phyloP scores from a whole-genome alignment of 2,797 vertebrate genomes.

The Periophthalmus magnuspinnatus region DNA sequence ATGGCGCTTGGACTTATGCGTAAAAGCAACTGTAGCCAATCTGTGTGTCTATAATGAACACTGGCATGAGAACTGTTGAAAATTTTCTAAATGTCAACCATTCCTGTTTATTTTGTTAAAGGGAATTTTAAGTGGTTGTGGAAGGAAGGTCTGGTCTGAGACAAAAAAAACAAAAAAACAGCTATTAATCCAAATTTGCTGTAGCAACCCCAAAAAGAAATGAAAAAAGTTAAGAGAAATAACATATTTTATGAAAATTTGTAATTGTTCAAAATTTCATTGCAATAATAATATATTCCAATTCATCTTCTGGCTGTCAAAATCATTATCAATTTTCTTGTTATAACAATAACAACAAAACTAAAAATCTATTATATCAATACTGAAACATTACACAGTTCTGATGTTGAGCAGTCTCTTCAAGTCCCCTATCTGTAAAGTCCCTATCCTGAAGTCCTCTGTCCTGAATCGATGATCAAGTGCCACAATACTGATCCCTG shows the following conservation, averaged over 20 bases:
- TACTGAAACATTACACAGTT: not conserved
- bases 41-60: conserved; percentile 31
- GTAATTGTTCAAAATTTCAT: too few relatives aligned
- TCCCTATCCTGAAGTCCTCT: conserved; percentile 9
- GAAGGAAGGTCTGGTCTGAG: not conserved
- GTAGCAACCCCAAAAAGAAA: not conserved
- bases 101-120: conserved; percentile 8
- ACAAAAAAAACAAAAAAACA: too few relatives aligned
- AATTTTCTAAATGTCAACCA: conserved; percentile 11
- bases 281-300: too few relatives aligned
- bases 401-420: conserved; percentile 23
- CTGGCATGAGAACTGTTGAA: conserved; percentile 5
- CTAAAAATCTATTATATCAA: not conserved
- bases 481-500: conserved; percentile 68
- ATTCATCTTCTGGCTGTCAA: too few relatives aligned
- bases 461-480: conserved; percentile 55
- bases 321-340: too few relatives aligned
- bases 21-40: conserved; percentile 23
- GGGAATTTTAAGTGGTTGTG: not conserved
- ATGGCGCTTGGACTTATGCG: conserved; percentile 48
- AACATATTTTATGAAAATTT: too few relatives aligned
- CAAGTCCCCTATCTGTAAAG: conserved; percentile 20
- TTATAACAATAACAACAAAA: too few relatives aligned
- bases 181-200: not conserved
- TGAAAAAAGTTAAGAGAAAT: too few relatives aligned